Evolutionary conservation across 1,140 invertebrate genomes (phyloP), one percentile per base, ranked within the genome.

Genomic region (Lethrus apterus): DNA sequence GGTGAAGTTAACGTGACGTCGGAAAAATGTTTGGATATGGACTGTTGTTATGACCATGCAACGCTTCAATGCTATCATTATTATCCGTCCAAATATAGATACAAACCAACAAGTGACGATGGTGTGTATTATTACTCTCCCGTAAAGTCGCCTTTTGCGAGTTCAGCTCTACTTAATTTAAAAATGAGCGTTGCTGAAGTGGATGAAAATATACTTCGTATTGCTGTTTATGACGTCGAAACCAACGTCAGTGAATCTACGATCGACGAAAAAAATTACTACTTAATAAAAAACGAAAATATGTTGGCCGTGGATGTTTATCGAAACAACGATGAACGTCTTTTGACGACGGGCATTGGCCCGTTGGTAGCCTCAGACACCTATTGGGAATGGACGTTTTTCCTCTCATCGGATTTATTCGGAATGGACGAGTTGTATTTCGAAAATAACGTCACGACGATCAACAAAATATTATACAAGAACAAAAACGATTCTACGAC

Each of bases 381-480:
- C 11, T 69, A 67, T 43, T 69, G 65, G 65, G 68, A 71, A 55
- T 69, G 64, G 63, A 62, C 60, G 4, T 50, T 72, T 5, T 54
- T 66, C 24, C 21, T 72, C 7, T 54, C 50, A 1, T 50, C 50
- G 26, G 46, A 58, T 7, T 23, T 66, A 14, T 65, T 62, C 45
- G 66, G 66, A 17, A 41, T 68, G 11, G 63, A 56, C 15, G 40
- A 57, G 34, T 32, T 58, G 14, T 47, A 50, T 23, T 30, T 58
- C 8, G 24, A 51, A 10, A 20, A 31, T 4, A 58, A 54, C 17
- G n/a, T n/a, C n/a, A 26, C 44, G 29, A 55, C 58, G 13, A 20
- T 59, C 2, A 56, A 50, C 2, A 57, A 58, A 55, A 50, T 66
- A 5, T 50, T 66, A 41, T 68, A 68, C 45, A 60, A 59, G 18